A percentile compares a stretch with the other conserved stretches of the same genome.
Conservation (phyloP, 2,888 invertebrate genomes). For the Chrysolina oricalcia region DNA sequence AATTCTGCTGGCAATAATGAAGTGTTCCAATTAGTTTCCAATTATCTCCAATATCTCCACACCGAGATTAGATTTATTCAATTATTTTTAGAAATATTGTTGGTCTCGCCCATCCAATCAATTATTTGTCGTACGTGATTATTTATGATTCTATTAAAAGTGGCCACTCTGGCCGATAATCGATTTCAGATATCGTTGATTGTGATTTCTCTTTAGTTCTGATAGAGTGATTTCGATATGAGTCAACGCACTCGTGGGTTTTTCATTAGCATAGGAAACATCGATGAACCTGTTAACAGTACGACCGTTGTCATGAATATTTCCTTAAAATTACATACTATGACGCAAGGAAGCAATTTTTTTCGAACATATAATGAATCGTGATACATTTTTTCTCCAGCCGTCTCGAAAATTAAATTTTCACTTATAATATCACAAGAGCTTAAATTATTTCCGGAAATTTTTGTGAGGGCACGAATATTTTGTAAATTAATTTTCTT, state of each 20-base stretch:
- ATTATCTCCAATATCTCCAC: slow-evolving; percentile 26
- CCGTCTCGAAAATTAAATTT: no score
- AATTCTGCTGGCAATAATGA: slow-evolving; percentile 1
- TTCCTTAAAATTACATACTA: not conserved
- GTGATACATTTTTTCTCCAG: no score
- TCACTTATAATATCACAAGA: no score
- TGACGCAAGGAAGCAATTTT: not conserved
- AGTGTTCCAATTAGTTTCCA: slow-evolving; percentile 24
- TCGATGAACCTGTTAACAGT: no score
- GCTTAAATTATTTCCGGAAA: no score
- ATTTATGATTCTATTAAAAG: slow-evolving; percentile 47
- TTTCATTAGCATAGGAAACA: slow-evolving; percentile 2
- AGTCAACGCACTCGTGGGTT: slow-evolving; percentile 15
- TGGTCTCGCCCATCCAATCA: slow-evolving; percentile 45
- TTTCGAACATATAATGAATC: not conserved
- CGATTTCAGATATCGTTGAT: slow-evolving; percentile 46
- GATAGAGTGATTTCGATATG: slow-evolving; percentile 6
- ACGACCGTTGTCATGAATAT: not conserved
- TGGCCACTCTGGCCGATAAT: slow-evolving; percentile 33
- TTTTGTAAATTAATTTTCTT: no score
- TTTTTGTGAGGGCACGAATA: no score
- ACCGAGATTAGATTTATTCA: slow-evolving; percentile 41
- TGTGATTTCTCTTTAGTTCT: slow-evolving; percentile 28
- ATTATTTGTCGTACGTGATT: slow-evolving; percentile 43
- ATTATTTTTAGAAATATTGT: slow-evolving; percentile 45